Evolutionary conservation across 1,140 invertebrate species (phyloP).

Genomic region (Acyrthosiphon pisum): DNA sequence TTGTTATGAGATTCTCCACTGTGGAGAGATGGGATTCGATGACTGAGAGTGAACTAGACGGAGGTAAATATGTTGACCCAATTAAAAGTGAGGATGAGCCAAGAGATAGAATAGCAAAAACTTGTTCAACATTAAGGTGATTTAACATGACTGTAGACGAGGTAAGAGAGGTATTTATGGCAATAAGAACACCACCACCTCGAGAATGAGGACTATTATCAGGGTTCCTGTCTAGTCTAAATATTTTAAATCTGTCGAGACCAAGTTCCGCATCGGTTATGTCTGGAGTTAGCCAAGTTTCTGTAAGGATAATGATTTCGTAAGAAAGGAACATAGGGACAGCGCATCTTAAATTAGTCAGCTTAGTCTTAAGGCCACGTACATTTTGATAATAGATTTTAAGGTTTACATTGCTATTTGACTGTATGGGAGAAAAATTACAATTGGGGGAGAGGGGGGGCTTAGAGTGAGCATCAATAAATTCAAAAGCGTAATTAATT

Average conservation of each 20-base stretch:
- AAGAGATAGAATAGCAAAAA: background rate
- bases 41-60: background rate
- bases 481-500: background rate
- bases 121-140: background rate
- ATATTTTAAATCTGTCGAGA: background rate
- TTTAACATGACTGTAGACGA: background rate
- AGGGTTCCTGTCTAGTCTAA: background rate
- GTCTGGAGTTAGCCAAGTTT: background rate
- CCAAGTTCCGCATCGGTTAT: background rate
- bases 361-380: background rate
- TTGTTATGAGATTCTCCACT: background rate
- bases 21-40: background rate
- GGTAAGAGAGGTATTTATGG: background rate
- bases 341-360: background rate
- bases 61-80: background rate
- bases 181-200: background rate
- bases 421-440: background rate
- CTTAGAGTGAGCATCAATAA: background rate
- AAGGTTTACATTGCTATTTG: background rate
- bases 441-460: background rate
- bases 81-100: background rate
- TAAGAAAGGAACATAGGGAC: background rate
- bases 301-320: background rate
- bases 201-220: background rate
- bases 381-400: constrained; percentile 5